Base-by-base conservation (phyloP, 2,113 vertebrate species). In the Corythaixoides concolor region DNA sequence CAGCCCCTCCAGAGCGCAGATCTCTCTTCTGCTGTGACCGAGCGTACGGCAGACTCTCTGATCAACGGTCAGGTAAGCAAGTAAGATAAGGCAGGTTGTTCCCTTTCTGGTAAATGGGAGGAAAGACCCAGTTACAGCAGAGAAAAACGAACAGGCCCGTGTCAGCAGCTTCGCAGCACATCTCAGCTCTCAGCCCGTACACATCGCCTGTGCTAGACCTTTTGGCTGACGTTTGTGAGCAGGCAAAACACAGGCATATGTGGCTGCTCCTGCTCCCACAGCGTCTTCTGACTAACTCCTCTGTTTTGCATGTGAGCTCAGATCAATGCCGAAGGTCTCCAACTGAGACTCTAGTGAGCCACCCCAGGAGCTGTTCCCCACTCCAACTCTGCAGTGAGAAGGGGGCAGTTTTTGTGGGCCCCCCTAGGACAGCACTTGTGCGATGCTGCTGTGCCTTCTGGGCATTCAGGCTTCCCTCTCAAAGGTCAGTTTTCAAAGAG, bases 131-230 rank as follows among this genome's bases (percentile, higher is more conserved):
- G 14, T 93, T 58, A 93, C 62, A 79, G 37, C 69, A 92, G 37
- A 76, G 9, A 52, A 64, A 86, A 74, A 2, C 2, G 2, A 33
- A 35, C 0, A 0, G 20, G 43, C n/a, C 59, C 2, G 12, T 69
- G 78, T 41, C 53, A 88, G 67, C 47, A 23, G 7, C 0, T 0
- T 27, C 74, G 58, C 83, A 76, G 89, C 50, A 85, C 39, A 56
- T 4, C 49, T 53, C 35, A 56, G 58, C 59, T 66, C 28, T 1
- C 41, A 37, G 45, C 26, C 37, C 90, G 47, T 8, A 49, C 67
- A 27, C 0, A 0, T 1, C 33, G 64, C 64, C 80, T 56, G 52
- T 7, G 28, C 73, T 47, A 19, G n/a, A 86, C 11, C 75, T 50
- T 37, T 6, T 14, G 24, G 35, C 37, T 89, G 59, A 33, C 3